phyloP scores from a whole-genome alignment of 1,140 invertebrate genomes.

The Capitella teleta region DNA sequence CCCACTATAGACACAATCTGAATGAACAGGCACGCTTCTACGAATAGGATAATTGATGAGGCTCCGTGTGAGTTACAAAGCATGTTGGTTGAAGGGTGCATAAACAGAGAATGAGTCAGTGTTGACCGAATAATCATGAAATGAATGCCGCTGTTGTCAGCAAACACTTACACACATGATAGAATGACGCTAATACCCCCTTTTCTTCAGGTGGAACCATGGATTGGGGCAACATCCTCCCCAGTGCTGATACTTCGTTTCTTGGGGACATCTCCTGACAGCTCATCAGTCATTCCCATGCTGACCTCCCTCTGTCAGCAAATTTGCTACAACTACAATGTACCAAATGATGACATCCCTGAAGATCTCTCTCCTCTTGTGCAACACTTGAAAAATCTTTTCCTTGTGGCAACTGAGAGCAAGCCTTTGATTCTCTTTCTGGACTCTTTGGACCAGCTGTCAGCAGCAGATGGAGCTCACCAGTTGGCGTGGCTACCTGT shows the following conservation, averaged over 20 bases:
- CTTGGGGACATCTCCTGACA: constrained; percentile 92
- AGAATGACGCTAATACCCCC: neutral
- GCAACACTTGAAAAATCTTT: constrained; percentile 85
- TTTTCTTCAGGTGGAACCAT: neutral
- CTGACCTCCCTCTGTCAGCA: constrained; percentile 61
- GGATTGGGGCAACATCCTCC: neutral
- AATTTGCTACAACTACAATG: constrained; percentile 88
- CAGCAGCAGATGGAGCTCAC: constrained; percentile 85
- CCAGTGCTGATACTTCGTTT: constrained; percentile 56
- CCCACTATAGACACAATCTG: too few relatives aligned
- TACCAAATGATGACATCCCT: constrained; percentile 84
- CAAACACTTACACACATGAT: too few relatives aligned
- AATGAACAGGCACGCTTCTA: too few relatives aligned
- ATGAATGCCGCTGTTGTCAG: too few relatives aligned
- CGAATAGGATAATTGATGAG: too few relatives aligned
- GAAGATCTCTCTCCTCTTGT: constrained; percentile 90
- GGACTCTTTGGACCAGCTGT: constrained; percentile 80
- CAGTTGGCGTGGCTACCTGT: constrained; percentile 94
- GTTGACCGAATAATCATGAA: too few relatives aligned
- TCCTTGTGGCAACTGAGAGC: constrained; percentile 40
- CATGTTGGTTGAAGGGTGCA: too few relatives aligned
- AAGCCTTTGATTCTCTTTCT: constrained; percentile 31
- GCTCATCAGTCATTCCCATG: constrained; percentile 83
- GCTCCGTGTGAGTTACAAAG: too few relatives aligned
- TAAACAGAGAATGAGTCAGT: too few relatives aligned